A percentile compares a stretch with the other conserved stretches of the same genome.
phyloP scores from a whole-genome alignment of 2,888 invertebrate species.

The Homarus gammarus region DNA sequence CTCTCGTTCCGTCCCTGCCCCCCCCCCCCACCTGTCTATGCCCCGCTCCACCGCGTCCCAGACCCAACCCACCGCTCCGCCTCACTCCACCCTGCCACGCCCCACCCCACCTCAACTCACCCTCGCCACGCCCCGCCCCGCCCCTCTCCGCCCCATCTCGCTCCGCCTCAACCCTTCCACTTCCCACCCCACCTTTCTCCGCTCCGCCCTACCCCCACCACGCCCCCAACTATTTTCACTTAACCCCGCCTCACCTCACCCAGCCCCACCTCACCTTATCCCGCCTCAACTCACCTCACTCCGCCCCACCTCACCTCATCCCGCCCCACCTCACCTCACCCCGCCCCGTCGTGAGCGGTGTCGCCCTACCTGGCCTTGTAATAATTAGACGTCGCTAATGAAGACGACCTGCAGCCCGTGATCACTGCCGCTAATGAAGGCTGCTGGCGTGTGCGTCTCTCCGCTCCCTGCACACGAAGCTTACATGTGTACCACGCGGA shows the following conservation, averaged over 20 bases:
- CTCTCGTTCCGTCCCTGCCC: not conserved
- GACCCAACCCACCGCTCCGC: not conserved
- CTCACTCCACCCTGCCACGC: too few relatives aligned
- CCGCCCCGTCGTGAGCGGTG: not conserved
- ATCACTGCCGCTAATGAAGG: slow-evolving; percentile 37
- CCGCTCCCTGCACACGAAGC: not conserved
- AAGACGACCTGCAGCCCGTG: slow-evolving; percentile 17
- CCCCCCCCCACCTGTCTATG: not conserved
- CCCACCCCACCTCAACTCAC: too few relatives aligned
- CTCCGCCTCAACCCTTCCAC: not conserved
- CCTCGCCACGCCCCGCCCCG: not conserved
- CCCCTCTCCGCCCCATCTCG: not conserved
- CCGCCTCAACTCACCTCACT: too few relatives aligned
- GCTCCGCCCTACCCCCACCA: too few relatives aligned
- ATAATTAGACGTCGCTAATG: slow-evolving; percentile 55
- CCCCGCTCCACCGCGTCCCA: not conserved
- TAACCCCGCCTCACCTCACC: too few relatives aligned
- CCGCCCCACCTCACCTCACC: not conserved
- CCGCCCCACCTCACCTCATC: not conserved
- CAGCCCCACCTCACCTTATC: too few relatives aligned
- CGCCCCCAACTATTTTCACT: too few relatives aligned
- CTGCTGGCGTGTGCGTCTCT: not conserved
- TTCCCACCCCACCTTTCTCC: not conserved
- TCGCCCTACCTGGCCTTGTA: slow-evolving; percentile 40
- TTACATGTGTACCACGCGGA: too few relatives aligned